phyloP scores from a whole-genome alignment of 2,888 invertebrate species.

The Scaptomyza tumidula region DNA sequence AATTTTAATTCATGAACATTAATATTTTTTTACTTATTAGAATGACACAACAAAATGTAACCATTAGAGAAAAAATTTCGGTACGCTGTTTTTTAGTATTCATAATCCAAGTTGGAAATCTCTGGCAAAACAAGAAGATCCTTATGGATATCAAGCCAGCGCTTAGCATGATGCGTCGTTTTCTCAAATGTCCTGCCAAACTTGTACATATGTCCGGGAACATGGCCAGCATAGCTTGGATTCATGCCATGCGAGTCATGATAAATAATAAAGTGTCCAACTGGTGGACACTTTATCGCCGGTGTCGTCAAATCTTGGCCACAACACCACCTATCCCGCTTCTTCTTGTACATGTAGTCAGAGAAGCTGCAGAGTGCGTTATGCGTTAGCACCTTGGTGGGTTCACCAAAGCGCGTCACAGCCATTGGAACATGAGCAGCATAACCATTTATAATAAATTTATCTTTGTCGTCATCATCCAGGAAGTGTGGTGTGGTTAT shows the following conservation, averaged over 20 bases:
- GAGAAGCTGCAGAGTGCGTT: conserved; percentile 91
- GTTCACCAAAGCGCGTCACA: conserved; percentile 81
- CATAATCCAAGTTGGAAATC: conserved; percentile 60
- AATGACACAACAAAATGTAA: background rate
- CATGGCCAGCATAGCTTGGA: conserved; percentile 91
- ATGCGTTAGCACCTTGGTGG: conserved; percentile 87
- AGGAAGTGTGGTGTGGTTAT: conserved; percentile 82
- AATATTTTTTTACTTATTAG: background rate
- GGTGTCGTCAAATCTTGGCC: conserved; percentile 73
- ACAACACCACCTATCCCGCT: conserved; percentile 90
- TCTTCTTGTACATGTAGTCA: conserved; percentile 89
- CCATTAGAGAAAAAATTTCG: background rate
- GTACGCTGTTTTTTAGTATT: conserved; percentile 37
- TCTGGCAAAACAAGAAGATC: conserved; percentile 68
- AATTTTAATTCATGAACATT: conserved; percentile 6
- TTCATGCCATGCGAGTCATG: conserved; percentile 90
- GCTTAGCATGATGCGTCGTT: conserved; percentile 90
- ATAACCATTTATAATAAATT: conserved; percentile 82
- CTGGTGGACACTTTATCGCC: conserved; percentile 71
- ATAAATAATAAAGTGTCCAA: conserved; percentile 87
- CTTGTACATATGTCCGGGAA: conserved; percentile 90
- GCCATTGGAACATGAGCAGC: conserved; percentile 82
- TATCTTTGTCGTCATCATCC: conserved; percentile 79
- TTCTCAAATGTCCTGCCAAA: conserved; percentile 91
- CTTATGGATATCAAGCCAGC: conserved; percentile 87